A percentile compares a stretch with the other conserved stretches of the same genome.
Conservation (phyloP, 1,140 invertebrate species). For the Panagrolaimus sp. region DNA sequence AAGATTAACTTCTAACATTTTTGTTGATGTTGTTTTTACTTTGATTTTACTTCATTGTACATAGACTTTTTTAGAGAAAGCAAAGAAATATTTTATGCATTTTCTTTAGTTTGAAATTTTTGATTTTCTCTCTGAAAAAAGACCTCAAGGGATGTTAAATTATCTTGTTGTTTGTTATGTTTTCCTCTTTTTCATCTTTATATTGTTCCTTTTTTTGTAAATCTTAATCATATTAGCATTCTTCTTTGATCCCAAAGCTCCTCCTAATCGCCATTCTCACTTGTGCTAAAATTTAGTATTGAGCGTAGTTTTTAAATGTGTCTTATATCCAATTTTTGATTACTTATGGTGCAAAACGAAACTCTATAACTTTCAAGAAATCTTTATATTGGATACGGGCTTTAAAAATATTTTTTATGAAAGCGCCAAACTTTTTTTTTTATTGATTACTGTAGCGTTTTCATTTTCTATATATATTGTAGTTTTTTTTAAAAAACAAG, state of each 20-base stretch:
- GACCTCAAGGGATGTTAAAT: background rate
- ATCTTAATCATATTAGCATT: background rate
- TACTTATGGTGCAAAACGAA: too few species aligned
- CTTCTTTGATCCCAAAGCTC: slow-evolving; percentile 8
- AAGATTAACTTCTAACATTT: background rate
- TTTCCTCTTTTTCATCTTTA: slow-evolving; percentile 9
- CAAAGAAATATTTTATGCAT: background rate
- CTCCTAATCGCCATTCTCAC: slow-evolving; percentile 13
- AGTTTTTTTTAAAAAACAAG: too few species aligned
- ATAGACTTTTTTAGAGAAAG: background rate
- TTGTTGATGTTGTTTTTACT: background rate
- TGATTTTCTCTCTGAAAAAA: background rate
- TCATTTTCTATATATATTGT: too few species aligned
- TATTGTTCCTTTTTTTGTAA: background rate
- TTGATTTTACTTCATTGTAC: background rate
- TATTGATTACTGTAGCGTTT: too few species aligned
- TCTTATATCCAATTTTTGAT: too few species aligned
- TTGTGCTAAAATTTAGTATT: background rate
- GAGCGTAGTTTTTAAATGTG: slow-evolving; percentile 7
- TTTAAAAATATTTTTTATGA: too few species aligned
- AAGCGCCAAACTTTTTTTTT: too few species aligned
- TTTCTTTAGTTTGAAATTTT: background rate
- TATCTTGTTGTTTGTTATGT: background rate
- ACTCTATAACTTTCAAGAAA: too few species aligned
- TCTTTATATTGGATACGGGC: too few species aligned